Evolutionary conservation across 2,888 invertebrate species (phyloP).

Genomic region (Hirtodrosophila histrioides): DNA sequence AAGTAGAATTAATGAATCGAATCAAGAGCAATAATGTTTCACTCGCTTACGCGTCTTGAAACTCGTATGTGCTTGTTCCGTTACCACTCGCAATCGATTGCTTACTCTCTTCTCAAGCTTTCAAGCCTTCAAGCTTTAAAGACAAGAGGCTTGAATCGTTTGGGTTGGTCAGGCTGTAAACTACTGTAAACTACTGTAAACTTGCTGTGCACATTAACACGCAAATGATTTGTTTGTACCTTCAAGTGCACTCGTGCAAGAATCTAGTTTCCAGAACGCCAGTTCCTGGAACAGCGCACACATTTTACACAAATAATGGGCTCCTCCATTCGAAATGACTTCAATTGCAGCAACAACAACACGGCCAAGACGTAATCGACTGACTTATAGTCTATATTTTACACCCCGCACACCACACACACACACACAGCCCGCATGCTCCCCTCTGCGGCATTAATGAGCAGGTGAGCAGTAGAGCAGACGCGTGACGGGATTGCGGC

Average conservation of each 20-base stretch:
- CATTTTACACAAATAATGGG: constrained; percentile 8
- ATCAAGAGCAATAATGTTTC: too few species aligned
- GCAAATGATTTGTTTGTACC: background rate
- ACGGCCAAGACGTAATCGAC: constrained; percentile 18
- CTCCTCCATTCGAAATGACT: constrained; percentile 1
- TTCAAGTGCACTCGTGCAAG: background rate
- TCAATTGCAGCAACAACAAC: constrained; percentile 13
- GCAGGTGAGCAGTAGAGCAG: constrained; percentile 29
- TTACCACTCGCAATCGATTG: too few species aligned
- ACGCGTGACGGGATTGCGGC: constrained; percentile 1
- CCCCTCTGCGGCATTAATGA: constrained; percentile 48
- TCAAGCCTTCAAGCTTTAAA: too few species aligned
- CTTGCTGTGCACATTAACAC: too few species aligned
- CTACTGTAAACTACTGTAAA: too few species aligned
- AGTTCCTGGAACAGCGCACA: constrained; percentile 2
- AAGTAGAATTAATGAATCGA: too few species aligned
- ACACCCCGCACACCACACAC: constrained; percentile 4
- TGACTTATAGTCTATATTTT: constrained; percentile 21
- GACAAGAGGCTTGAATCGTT: too few species aligned
- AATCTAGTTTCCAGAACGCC: too few species aligned
- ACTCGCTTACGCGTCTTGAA: too few species aligned
- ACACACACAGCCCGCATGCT: constrained; percentile 8
- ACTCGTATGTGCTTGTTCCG: too few species aligned
- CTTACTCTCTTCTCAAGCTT: too few species aligned
- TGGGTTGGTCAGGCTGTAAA: too few species aligned